Conservation (phyloP, 2,797 vertebrate species). For the Pithecia hirsuta region DNA sequence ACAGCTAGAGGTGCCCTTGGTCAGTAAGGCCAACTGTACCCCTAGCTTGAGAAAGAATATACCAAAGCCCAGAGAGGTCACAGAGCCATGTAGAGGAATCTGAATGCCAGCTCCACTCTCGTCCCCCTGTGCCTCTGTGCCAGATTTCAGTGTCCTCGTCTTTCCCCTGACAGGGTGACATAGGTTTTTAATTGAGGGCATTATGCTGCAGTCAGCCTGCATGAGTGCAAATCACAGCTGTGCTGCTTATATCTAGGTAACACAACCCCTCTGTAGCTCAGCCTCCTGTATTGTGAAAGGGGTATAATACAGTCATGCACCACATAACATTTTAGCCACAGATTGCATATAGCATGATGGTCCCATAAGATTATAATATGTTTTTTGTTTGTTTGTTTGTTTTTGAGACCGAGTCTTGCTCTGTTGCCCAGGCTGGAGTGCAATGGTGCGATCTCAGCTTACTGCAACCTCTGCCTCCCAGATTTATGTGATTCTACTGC, state of each 20-base stretch:
- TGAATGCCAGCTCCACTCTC: not conserved
- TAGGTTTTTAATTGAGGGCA: rapidly evolving
- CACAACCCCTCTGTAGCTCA: not conserved
- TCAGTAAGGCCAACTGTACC: not conserved
- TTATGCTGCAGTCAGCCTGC: no score
- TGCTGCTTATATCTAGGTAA: not conserved
- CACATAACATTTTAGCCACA: no score
- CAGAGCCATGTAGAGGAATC: not conserved
- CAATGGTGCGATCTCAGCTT: no score
- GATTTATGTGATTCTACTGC: no score
- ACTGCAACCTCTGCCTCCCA: no score
- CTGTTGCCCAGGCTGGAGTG: no score
- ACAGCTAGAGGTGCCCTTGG: not conserved
- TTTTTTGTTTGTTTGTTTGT: no score
- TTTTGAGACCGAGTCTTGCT: no score
- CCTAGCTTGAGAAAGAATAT: not conserved
- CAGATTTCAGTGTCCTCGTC: not conserved
- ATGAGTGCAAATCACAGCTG: rapidly evolving
- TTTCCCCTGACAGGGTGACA: not conserved
- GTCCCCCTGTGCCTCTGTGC: not conserved
- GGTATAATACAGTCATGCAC: not conserved
- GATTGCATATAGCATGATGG: no score
- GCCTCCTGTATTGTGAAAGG: not conserved
- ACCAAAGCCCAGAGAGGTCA: no score
- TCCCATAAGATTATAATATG: no score